A percentile compares a stretch with the other conserved stretches of the same genome.
Conservation (phyloP, 2,113 vertebrate species). For the Columba livia region DNA sequence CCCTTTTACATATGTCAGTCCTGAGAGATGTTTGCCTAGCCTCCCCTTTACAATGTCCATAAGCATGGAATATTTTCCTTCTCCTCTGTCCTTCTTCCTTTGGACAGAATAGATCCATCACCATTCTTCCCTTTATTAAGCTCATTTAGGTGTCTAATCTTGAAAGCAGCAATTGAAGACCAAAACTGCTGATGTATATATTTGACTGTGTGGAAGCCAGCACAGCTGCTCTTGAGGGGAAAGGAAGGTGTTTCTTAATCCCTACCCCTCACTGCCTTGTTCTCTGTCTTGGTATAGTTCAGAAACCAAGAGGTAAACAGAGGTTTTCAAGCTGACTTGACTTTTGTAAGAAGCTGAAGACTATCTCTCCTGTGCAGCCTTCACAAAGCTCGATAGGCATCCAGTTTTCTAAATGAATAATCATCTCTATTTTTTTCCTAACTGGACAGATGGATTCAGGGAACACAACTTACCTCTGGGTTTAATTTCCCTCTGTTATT, state of each 20-base stretch:
- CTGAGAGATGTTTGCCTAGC: neutral
- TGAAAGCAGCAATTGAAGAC: neutral
- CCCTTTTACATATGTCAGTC: neutral
- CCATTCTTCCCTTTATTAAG: neutral
- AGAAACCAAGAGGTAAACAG: neutral
- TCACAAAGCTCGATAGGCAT: neutral
- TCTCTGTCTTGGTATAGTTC: neutral
- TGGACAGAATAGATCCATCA: neutral
- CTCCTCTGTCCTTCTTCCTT: neutral
- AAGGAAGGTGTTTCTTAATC: neutral
- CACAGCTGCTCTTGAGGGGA: neutral
- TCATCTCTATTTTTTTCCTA: neutral
- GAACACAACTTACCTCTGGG: neutral
- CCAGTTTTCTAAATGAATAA: neutral
- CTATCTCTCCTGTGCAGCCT: neutral
- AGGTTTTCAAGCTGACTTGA: neutral
- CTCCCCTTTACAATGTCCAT: neutral
- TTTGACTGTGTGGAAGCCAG: neutral
- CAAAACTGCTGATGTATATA: neutral
- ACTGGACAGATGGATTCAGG: neutral
- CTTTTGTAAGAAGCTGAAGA: neutral
- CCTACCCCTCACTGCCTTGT: neutral
- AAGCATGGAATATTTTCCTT: neutral
- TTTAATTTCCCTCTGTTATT: neutral
- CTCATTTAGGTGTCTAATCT: neutral